Evolutionary conservation across 2,113 vertebrate genomes (phyloP).

Genomic region (Percina caprodes): DNA sequence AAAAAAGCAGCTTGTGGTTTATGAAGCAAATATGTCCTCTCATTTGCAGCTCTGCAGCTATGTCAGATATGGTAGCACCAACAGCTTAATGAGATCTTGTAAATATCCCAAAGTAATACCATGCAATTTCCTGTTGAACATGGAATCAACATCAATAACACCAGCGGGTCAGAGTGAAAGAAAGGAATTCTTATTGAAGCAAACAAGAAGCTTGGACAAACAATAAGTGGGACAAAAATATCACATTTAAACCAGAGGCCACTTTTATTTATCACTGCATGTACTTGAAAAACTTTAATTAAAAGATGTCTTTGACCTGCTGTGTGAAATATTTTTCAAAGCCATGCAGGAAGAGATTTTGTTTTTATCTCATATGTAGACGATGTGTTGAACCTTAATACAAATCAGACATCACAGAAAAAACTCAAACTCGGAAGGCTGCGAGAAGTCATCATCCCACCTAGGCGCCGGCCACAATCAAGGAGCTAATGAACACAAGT

Average conservation of each 20-base stretch:
- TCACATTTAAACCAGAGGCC: conserved; percentile 11
- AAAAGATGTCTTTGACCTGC: neutral
- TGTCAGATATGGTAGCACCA: conserved; percentile 4
- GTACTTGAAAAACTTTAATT: neutral
- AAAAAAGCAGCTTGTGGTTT: neutral
- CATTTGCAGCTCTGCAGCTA: neutral
- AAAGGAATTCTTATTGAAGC: conserved; percentile 39
- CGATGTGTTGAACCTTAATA: neutral
- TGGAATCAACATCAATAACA: conserved; percentile 54
- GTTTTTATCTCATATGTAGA: neutral
- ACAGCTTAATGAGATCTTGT: conserved; percentile 29
- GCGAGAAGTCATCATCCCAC: neutral
- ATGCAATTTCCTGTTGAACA: conserved; percentile 70
- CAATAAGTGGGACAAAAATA: neutral
- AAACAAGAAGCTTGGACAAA: conserved; percentile 51
- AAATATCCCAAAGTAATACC: conserved; percentile 46
- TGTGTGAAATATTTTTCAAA: neutral
- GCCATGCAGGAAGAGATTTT: neutral
- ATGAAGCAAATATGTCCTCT: neutral
- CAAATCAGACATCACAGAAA: neutral
- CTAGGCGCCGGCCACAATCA: neutral
- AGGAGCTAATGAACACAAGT: neutral
- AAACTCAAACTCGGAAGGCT: neutral
- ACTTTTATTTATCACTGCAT: conserved; percentile 13
- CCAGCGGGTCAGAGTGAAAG: conserved; percentile 21